Evolutionary conservation across 2,888 invertebrate species (phyloP), one percentile per base, ranked within the genome.

Genomic region (Dicyrtomina minuta): DNA sequence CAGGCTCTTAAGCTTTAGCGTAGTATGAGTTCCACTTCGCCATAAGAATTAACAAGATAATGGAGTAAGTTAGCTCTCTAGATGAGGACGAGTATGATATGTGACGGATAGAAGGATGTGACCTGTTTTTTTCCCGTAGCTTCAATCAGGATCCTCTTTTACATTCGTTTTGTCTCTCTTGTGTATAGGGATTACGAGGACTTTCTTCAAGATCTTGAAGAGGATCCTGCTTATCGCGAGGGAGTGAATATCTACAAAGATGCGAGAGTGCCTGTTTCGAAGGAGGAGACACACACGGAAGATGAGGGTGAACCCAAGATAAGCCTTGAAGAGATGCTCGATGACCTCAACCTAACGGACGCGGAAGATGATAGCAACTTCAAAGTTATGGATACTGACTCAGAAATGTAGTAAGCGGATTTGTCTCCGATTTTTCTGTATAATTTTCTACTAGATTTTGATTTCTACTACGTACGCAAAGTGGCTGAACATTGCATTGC

Each of bases 201-300:
- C 78, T 99, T 99, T 84, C 84, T 98, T 83, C 95, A 98, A 79
- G 99, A 99, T 81, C 84, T 99, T 74, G 99, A 99, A 82, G 98
- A 99, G 82, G 96, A 99, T 83, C 89, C 89, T 3, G 87, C 88
- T 15, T 86, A 93, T 80, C 87, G 99, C 68, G 91, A 93, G 81
- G 91, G 95, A 81, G 88, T 99, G 61, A 97, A 97, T 81, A 96
- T 99, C 74, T 99, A 93, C 83, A 88, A 88, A 79, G 73, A 76
- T 55, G 26, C 41, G 10, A 68, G 55, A 17, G 43, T 71, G 17
- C 79, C 81, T 80, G 1, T 83, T 80, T 64, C 86, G 83, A 79
- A 81, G 79, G 73, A 81, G 80, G 72, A 82, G 83, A 79, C 81
- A 4, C 83, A 84, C 10, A 82, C 87, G 22, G 87, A 88, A 0